These are phyloP conservation scores for Corvus moneduloides DNA, from an alignment of 2,113 vertebrate genomes.

Conservation along the genomic window DNA sequence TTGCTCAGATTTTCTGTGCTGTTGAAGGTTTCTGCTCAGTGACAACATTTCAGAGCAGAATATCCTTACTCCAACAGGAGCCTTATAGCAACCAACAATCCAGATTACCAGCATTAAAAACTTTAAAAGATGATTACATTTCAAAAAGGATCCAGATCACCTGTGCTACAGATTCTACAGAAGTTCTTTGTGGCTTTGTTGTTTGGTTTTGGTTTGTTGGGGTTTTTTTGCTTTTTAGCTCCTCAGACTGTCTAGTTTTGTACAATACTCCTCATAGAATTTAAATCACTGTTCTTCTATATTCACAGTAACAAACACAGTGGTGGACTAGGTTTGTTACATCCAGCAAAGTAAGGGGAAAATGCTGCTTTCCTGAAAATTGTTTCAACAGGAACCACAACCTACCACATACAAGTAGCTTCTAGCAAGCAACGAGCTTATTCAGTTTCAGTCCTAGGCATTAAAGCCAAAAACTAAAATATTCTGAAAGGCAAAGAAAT, in stretches of 20 bases:
- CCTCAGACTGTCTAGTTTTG: neutral
- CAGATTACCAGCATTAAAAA: neutral
- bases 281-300: neutral
- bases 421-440: neutral
- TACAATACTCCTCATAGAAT: neutral
- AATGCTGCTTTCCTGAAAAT: neutral
- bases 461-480: neutral
- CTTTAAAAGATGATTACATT: neutral
- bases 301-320: neutral
- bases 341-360: neutral
- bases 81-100: neutral
- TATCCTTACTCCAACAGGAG: neutral
- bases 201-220: neutral
- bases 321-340: neutral
- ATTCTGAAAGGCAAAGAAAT: neutral
- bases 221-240: neutral
- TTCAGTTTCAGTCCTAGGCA: neutral
- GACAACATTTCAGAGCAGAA: neutral
- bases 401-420: neutral
- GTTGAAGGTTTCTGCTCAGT: neutral
- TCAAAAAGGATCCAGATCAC: neutral
- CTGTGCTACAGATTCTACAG: neutral
- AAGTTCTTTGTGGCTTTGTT: neutral
- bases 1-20: neutral
- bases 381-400: neutral